phyloP scores from a whole-genome alignment of 2,888 invertebrate genomes.

The Stenolophus ochropezus region DNA sequence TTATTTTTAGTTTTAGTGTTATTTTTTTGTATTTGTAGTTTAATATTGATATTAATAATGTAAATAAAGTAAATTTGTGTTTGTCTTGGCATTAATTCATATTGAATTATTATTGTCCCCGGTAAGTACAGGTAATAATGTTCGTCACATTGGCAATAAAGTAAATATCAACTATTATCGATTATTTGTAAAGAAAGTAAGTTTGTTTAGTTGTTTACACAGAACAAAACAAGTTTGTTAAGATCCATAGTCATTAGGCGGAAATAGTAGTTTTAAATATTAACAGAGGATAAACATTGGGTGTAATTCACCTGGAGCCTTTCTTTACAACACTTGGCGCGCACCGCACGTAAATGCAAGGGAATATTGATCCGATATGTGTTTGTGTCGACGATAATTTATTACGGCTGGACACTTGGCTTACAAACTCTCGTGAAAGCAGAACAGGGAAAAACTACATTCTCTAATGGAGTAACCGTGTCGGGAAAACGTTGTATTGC shows the following conservation, averaged over 20 bases:
- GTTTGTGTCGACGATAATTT: conserved; percentile 56
- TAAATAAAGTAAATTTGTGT: not conserved
- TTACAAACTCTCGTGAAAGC: conserved; percentile 52
- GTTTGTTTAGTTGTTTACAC: conserved; percentile 5
- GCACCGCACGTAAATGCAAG: conserved; percentile 29
- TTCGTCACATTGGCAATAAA: not conserved
- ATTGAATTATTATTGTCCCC: not conserved
- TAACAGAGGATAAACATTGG: conserved; percentile 32
- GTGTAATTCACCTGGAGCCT: conserved; percentile 31
- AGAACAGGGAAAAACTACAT: conserved; percentile 47
- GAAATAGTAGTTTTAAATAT: conserved; percentile 37
- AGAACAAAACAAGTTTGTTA: not conserved
- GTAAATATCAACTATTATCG: not conserved
- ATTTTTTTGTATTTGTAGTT: no score
- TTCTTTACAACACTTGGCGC: conserved; percentile 36
- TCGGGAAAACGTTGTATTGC: conserved; percentile 51
- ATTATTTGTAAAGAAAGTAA: not conserved
- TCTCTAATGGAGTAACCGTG: conserved; percentile 57
- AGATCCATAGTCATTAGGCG: conserved; percentile 22
- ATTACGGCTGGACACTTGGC: conserved; percentile 54
- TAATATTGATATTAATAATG: no score
- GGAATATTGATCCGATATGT: conserved; percentile 45
- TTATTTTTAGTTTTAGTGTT: no score
- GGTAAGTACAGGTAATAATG: not conserved
- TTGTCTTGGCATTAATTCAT: no score